These are phyloP conservation scores for Diarsia dahlii DNA, from an alignment of 2,888 invertebrate species.

Conservation along the genomic window DNA sequence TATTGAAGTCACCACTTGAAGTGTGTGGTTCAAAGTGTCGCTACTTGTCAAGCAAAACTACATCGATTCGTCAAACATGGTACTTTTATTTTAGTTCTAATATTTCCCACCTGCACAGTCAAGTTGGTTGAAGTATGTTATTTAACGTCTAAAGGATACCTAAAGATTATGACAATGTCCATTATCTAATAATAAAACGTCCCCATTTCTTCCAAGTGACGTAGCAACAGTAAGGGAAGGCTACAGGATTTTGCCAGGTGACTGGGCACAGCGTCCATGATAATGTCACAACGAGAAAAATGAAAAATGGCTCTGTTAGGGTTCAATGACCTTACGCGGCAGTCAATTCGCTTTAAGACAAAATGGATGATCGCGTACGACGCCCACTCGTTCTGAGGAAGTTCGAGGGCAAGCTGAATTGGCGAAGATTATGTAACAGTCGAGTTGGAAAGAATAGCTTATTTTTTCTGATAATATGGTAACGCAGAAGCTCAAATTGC, in stretches of 20 bases:
- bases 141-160: not conserved
- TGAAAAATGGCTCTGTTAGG: slow-evolving; percentile 40
- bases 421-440: slow-evolving; percentile 2
- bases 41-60: too few relatives aligned
- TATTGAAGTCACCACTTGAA: too few relatives aligned
- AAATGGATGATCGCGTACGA: slow-evolving; percentile 39
- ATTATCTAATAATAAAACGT: slow-evolving; percentile 28
- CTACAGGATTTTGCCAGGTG: slow-evolving; percentile 45
- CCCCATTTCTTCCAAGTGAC: slow-evolving; percentile 22
- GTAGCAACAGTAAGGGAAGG: slow-evolving; percentile 16
- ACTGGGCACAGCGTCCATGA: slow-evolving; percentile 42
- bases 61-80: too few relatives aligned
- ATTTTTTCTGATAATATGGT: not conserved
- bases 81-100: too few relatives aligned
- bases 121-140: too few relatives aligned
- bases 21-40: too few relatives aligned
- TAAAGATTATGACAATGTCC: slow-evolving; percentile 6
- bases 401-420: slow-evolving; percentile 11
- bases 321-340: slow-evolving; percentile 47
- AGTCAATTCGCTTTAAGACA: slow-evolving; percentile 42
- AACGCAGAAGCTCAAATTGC: not conserved
- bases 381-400: slow-evolving; percentile 26
- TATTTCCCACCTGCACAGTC: too few relatives aligned
- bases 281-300: slow-evolving; percentile 50
- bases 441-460: not conserved